Conservation (phyloP, 2,113 vertebrate species). For the Nesogale talazaci region DNA sequence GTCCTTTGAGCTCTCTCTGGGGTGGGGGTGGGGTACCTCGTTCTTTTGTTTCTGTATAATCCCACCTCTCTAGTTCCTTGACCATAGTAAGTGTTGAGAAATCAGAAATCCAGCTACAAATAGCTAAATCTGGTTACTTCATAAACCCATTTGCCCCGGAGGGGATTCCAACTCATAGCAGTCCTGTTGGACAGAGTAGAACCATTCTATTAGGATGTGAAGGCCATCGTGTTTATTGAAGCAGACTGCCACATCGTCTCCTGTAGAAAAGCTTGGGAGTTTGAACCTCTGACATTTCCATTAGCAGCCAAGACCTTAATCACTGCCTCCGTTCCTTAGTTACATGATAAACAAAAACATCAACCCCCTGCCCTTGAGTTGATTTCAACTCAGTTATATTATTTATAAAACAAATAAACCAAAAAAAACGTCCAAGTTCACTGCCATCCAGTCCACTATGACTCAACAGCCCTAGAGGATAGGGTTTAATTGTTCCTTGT, state of each 20-base stretch:
- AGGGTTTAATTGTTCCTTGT: too few relatives aligned
- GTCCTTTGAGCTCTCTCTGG: background rate
- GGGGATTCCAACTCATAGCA: background rate
- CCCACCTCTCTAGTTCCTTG: background rate
- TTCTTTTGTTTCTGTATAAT: conserved; percentile 20
- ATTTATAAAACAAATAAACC: too few relatives aligned
- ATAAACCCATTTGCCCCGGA: background rate
- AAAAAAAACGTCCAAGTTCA: too few relatives aligned
- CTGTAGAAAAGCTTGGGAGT: background rate
- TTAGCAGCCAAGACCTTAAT: background rate
- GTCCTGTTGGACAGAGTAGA: background rate
- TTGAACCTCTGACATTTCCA: background rate
- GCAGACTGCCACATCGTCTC: background rate
- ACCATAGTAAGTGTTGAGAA: conserved; percentile 5
- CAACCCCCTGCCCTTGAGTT: too few relatives aligned
- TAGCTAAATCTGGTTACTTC: background rate
- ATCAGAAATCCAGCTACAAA: conserved; percentile 25
- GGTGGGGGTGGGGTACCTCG: background rate
- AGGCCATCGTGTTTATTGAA: background rate
- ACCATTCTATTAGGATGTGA: background rate
- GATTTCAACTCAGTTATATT: too few relatives aligned
- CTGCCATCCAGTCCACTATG: background rate
- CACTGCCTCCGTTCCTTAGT: background rate
- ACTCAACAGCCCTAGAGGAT: background rate
- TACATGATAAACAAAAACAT: background rate